These are phyloP conservation scores for Epistrophella euchroma DNA, from an alignment of 2,888 invertebrate genomes.

Conservation along the genomic window DNA sequence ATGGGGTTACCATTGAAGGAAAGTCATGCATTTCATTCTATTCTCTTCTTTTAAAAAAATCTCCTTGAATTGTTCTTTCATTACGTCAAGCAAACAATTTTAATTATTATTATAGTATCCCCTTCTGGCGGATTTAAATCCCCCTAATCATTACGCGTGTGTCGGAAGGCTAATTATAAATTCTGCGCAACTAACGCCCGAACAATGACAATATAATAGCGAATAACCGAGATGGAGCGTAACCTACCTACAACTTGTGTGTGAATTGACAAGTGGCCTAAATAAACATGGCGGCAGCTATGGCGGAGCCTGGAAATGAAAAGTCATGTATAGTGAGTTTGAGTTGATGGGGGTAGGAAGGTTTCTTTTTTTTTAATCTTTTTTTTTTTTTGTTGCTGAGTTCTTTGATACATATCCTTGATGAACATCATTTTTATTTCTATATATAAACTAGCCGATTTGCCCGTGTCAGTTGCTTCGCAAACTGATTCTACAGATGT, in stretches of 20 bases:
- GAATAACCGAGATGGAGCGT: slow-evolving; percentile 25
- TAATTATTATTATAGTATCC: slow-evolving; percentile 15
- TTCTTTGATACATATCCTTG: slow-evolving; percentile 17
- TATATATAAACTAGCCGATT: too few relatives aligned
- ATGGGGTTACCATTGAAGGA: not conserved
- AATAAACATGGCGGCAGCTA: slow-evolving; percentile 56
- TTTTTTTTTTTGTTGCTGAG: slow-evolving; percentile 7
- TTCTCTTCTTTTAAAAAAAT: slow-evolving; percentile 28
- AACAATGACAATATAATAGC: slow-evolving; percentile 44
- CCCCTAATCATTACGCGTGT: slow-evolving; percentile 45
- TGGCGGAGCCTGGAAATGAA: slow-evolving; percentile 34
- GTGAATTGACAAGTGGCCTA: slow-evolving; percentile 60
- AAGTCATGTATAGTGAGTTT: slow-evolving; percentile 21
- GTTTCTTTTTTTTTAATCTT: not conserved
- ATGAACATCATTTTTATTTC: slow-evolving; percentile 47
- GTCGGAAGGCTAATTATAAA: slow-evolving; percentile 59
- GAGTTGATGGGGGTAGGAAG: not conserved
- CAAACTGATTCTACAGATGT: too few relatives aligned
- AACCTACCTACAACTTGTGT: slow-evolving; percentile 4
- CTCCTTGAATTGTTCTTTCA: slow-evolving; percentile 59
- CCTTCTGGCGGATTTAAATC: not conserved
- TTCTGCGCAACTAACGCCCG: slow-evolving; percentile 54
- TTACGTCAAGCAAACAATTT: slow-evolving; percentile 51
- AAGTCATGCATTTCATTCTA: slow-evolving; percentile 10
- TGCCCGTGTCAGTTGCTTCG: too few relatives aligned